phyloP scores from a whole-genome alignment of 2,888 invertebrate species.

The Sphaerophoria rueppellii region DNA sequence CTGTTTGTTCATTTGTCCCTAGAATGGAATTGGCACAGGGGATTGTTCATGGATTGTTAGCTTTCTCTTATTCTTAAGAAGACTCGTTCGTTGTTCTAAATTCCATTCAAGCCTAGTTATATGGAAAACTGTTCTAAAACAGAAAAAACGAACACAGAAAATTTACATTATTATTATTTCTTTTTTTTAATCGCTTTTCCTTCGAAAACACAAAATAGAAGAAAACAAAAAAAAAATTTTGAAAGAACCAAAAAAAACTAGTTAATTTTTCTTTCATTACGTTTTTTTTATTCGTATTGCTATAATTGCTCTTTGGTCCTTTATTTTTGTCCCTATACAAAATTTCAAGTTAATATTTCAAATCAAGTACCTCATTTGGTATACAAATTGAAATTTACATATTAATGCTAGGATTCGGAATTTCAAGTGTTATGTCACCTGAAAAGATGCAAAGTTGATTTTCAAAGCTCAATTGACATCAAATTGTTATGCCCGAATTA shows the following conservation, averaged over 20 bases:
- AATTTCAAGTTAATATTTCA: slow-evolving; percentile 4
- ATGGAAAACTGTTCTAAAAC: slow-evolving; percentile 40
- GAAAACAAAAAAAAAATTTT: slow-evolving; percentile 11
- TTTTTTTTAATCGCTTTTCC: neutral
- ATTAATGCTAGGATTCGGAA: slow-evolving; percentile 33
- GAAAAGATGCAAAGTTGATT: slow-evolving; percentile 63
- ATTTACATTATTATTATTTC: slow-evolving; percentile 32
- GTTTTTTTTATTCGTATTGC: slow-evolving; percentile 20
- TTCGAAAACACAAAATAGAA: slow-evolving; percentile 10
- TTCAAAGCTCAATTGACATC: slow-evolving; percentile 52
- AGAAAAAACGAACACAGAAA: neutral
- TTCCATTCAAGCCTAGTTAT: slow-evolving; percentile 48
- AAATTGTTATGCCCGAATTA: slow-evolving; percentile 1
- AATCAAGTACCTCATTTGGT: slow-evolving; percentile 41
- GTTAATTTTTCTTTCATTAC: slow-evolving; percentile 39
- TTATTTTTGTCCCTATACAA: neutral
- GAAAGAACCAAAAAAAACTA: slow-evolving; percentile 34
- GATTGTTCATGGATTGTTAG: slow-evolving; percentile 55
- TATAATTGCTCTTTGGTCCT: slow-evolving; percentile 16
- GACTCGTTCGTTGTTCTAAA: slow-evolving; percentile 38
- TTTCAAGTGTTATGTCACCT: slow-evolving; percentile 50
- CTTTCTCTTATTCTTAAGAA: slow-evolving; percentile 45
- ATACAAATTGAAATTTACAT: slow-evolving; percentile 60
- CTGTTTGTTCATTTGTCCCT: slow-evolving; percentile 55
- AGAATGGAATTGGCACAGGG: neutral